Evolutionary conservation across 2,797 vertebrate genomes (phyloP).

Genomic region (Synanceia verrucosa): DNA sequence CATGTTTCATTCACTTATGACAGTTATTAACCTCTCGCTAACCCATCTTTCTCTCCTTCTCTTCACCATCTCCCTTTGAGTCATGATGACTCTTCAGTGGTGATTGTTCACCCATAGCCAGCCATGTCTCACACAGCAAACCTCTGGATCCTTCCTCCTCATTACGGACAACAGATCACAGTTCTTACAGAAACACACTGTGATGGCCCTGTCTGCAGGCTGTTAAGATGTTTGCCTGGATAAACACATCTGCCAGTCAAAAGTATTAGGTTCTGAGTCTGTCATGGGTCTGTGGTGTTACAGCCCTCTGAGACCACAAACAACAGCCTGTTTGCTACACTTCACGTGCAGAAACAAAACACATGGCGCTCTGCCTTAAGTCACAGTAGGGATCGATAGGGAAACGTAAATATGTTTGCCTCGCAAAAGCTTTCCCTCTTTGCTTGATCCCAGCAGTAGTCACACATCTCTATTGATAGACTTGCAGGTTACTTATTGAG

Average conservation of each 20-base stretch:
- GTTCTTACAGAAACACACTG: constrained; percentile 50
- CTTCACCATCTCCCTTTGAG: constrained; percentile 49
- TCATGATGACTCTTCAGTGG: constrained; percentile 57
- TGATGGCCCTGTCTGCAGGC: constrained; percentile 56
- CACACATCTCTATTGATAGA: constrained; percentile 25
- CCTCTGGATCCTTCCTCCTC: constrained; percentile 63
- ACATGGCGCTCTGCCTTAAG: constrained; percentile 23
- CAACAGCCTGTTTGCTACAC: constrained; percentile 43
- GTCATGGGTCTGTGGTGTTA: constrained; percentile 52
- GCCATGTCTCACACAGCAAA: constrained; percentile 46
- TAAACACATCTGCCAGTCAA: constrained; percentile 75
- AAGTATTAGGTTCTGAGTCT: constrained; percentile 60
- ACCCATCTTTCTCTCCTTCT: constrained; percentile 26
- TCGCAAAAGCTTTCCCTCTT: constrained; percentile 18
- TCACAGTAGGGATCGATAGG: constrained; percentile 18
- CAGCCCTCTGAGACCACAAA: constrained; percentile 49
- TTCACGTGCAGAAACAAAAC: constrained; percentile 48
- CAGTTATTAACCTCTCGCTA: constrained; percentile 32
- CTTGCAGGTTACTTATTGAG: constrained; percentile 12
- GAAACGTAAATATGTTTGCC: constrained; percentile 26
- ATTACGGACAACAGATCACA: constrained; percentile 65
- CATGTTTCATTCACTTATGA: not conserved
- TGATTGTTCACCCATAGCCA: constrained; percentile 50
- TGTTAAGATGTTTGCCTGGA: constrained; percentile 61
- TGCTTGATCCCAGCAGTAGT: constrained; percentile 22